Conservation (phyloP, 2,113 vertebrate genomes). For the cat (Felis catus) region DNA sequence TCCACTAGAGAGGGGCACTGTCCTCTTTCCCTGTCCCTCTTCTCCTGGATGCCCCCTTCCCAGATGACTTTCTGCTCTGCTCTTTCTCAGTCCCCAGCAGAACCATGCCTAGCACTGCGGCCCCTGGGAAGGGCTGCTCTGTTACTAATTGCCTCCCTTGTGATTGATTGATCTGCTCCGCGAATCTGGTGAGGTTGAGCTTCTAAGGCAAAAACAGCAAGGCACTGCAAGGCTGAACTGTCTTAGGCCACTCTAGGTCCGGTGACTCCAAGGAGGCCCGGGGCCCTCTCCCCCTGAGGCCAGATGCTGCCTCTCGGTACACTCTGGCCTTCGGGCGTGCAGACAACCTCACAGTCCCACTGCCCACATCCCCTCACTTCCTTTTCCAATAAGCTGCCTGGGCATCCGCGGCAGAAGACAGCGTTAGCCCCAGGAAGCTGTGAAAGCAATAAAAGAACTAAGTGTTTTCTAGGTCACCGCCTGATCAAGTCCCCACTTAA, state of each 20-base stretch:
- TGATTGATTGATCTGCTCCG: not conserved
- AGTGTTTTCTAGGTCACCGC: slow-evolving; percentile 84
- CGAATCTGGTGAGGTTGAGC: not conserved
- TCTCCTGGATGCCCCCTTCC: not conserved
- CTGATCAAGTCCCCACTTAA: slow-evolving; percentile 80
- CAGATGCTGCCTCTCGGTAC: not conserved
- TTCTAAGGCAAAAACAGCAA: not conserved
- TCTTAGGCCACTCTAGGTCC: not conserved
- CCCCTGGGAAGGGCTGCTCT: not conserved
- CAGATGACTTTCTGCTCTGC: not conserved
- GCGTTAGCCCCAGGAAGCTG: slow-evolving; percentile 73
- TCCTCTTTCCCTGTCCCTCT: not conserved
- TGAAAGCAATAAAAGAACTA: slow-evolving; percentile 82
- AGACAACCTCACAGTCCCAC: slow-evolving; percentile 20
- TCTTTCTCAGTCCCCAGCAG: not conserved
- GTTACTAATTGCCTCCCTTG: not conserved
- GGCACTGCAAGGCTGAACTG: not conserved
- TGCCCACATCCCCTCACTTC: not conserved
- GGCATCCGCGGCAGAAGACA: slow-evolving; percentile 62
- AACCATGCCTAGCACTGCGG: not conserved
- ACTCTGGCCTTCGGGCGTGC: not conserved
- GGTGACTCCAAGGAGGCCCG: not conserved
- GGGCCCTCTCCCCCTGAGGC: not conserved
- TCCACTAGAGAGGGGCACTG: accelerated
- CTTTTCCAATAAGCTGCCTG: slow-evolving; percentile 63